phyloP scores from a whole-genome alignment of 92 coral and sea anemone species.

The Porites cylindrica region DNA sequence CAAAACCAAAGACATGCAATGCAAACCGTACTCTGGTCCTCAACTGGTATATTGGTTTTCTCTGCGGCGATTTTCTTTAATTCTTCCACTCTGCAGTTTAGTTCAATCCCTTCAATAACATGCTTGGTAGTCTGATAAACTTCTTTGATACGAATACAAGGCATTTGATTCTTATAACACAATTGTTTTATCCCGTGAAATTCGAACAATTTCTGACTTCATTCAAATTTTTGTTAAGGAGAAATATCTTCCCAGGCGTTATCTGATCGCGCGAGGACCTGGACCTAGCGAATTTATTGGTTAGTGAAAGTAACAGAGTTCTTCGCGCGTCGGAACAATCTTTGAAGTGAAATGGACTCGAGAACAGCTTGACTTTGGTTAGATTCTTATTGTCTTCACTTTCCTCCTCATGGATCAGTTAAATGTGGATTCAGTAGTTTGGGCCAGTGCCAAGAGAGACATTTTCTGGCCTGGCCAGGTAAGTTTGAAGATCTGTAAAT shows the following conservation, averaged over 20 bases:
- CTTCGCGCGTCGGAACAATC: constrained; percentile 12
- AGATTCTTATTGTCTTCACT: neutral
- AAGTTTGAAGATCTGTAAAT: neutral
- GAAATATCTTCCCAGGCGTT: constrained; percentile 27
- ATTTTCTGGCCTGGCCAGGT: constrained; percentile 96
- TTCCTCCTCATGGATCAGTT: constrained; percentile 20
- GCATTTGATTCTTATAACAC: constrained; percentile 63
- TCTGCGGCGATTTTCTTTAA: constrained; percentile 85
- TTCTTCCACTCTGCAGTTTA: constrained; percentile 72
- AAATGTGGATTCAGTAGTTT: constrained; percentile 39
- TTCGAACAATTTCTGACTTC: neutral
- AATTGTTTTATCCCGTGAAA: neutral
- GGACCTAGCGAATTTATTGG: constrained; percentile 46
- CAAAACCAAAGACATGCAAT: neutral
- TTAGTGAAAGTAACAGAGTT: neutral
- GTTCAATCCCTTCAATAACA: constrained; percentile 84
- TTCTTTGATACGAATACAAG: constrained; percentile 90
- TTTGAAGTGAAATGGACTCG: neutral
- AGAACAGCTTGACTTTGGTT: neutral
- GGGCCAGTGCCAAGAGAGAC: constrained; percentile 79
- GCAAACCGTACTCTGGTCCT: constrained; percentile 80
- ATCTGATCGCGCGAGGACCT: neutral
- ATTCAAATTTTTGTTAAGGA: neutral
- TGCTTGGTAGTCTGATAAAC: constrained; percentile 75
- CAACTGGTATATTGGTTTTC: constrained; percentile 75